Conservation (phyloP, 2,888 invertebrate genomes). For the Cryptocephalus moraei region DNA sequence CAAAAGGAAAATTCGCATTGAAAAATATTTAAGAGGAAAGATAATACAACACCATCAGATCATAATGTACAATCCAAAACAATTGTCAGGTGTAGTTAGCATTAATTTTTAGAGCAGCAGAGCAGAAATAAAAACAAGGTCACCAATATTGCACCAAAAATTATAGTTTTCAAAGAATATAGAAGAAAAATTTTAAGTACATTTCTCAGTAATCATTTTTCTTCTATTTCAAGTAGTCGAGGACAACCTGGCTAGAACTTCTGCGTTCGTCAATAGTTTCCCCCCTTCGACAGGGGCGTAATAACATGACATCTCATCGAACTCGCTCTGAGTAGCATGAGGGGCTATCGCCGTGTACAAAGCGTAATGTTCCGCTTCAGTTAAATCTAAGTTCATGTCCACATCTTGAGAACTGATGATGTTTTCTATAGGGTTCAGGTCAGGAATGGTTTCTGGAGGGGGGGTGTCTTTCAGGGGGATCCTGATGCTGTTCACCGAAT, state of each 20-base stretch:
- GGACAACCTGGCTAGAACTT: slow-evolving; percentile 21
- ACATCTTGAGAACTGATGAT: slow-evolving; percentile 19
- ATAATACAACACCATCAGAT: too few species aligned
- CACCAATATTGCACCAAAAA: neutral
- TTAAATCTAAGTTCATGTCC: slow-evolving; percentile 53
- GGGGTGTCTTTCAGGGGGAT: slow-evolving; percentile 50
- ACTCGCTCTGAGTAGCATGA: slow-evolving; percentile 76
- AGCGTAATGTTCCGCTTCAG: slow-evolving; percentile 82
- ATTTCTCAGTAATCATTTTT: neutral
- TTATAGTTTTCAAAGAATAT: neutral
- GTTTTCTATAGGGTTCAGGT: slow-evolving; percentile 1
- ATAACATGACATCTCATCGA: slow-evolving; percentile 79
- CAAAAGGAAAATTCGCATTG: too few species aligned
- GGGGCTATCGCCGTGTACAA: slow-evolving; percentile 79
- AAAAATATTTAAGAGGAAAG: too few species aligned
- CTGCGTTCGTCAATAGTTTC: slow-evolving; percentile 45
- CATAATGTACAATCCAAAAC: neutral
- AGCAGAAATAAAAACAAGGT: neutral
- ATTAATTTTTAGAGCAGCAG: neutral
- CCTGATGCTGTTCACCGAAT: slow-evolving; percentile 42
- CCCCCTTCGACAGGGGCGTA: slow-evolving; percentile 76
- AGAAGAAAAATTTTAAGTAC: neutral
- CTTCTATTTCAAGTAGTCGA: slow-evolving; percentile 18
- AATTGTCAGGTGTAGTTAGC: neutral
- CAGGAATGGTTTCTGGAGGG: slow-evolving; percentile 5